A percentile compares a stretch with the other conserved stretches of the same genome.
Conservation (phyloP, 2,113 vertebrate species). For the Crotalus tigris region DNA sequence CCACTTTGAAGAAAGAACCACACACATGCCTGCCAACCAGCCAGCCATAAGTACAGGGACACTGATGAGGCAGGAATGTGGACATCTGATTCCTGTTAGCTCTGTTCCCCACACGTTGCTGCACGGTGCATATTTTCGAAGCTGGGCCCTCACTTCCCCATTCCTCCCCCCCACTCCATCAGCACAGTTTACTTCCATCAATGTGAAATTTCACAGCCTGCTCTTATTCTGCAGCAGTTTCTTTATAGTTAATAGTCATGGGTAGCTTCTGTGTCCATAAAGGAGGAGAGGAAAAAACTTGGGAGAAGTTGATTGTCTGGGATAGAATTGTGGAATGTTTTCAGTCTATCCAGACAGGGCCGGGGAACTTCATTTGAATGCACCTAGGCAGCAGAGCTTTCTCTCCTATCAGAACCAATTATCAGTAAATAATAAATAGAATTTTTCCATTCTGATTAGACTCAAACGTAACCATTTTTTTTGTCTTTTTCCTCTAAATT, state of each 20-base stretch:
- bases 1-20: constrained; percentile 16
- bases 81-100: constrained; percentile 46
- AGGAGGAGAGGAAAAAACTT: background rate
- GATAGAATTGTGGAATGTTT: background rate
- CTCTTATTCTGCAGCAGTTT: constrained; percentile 32
- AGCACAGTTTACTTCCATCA: constrained; percentile 48
- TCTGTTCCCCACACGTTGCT: background rate
- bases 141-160: constrained; percentile 2
- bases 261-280: constrained; percentile 34
- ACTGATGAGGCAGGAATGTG: constrained; percentile 1
- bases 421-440: background rate
- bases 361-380: background rate
- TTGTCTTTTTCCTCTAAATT: background rate
- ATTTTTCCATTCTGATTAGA: background rate
- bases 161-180: background rate
- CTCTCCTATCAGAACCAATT: background rate
- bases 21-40: background rate
- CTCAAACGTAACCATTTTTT: background rate
- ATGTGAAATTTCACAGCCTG: constrained; percentile 5
- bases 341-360: background rate
- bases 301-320: too few relatives aligned
- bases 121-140: constrained; percentile 24
- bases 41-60: constrained; percentile 18
- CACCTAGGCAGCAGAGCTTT: background rate
- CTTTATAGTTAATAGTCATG: constrained; percentile 10